These are phyloP conservation scores for Callosobruchus maculatus DNA, from an alignment of 2,888 invertebrate species.

Conservation along the genomic window DNA sequence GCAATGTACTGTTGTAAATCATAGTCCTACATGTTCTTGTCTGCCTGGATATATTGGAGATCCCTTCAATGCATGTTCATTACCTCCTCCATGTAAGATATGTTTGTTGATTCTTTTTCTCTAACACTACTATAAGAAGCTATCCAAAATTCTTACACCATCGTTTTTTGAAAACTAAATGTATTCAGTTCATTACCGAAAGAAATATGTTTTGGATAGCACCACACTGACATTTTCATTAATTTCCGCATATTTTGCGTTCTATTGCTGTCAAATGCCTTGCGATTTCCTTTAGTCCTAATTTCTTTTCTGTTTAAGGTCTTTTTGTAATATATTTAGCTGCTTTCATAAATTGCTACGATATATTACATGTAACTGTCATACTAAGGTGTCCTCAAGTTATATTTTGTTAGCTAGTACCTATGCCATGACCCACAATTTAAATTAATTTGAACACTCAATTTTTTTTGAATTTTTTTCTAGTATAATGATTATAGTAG, in stretches of 20 bases:
- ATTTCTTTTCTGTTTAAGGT: too few species aligned
- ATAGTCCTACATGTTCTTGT: slow-evolving; percentile 77
- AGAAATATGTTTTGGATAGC: not conserved
- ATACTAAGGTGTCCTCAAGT: too few species aligned
- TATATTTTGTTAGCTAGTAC: too few species aligned
- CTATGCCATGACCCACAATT: too few species aligned
- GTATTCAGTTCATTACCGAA: not conserved
- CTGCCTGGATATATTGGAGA: slow-evolving; percentile 80
- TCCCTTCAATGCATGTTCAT: slow-evolving; percentile 58
- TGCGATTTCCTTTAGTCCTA: too few species aligned
- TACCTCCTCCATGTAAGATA: slow-evolving; percentile 44
- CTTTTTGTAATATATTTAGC: too few species aligned
- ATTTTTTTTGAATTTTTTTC: too few species aligned
- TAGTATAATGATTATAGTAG: too few species aligned
- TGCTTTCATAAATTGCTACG: too few species aligned
- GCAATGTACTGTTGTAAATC: slow-evolving; percentile 79
- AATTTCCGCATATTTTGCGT: not conserved
- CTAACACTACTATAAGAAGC: not conserved
- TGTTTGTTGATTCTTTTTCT: not conserved
- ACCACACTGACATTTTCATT: not conserved
- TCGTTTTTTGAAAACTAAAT: not conserved
- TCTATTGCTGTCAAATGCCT: not conserved
- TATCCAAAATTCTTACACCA: not conserved
- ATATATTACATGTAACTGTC: too few species aligned
- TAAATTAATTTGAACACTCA: too few species aligned